phyloP scores from a whole-genome alignment of 2,113 vertebrate species.

The Elgaria multicarinata region DNA sequence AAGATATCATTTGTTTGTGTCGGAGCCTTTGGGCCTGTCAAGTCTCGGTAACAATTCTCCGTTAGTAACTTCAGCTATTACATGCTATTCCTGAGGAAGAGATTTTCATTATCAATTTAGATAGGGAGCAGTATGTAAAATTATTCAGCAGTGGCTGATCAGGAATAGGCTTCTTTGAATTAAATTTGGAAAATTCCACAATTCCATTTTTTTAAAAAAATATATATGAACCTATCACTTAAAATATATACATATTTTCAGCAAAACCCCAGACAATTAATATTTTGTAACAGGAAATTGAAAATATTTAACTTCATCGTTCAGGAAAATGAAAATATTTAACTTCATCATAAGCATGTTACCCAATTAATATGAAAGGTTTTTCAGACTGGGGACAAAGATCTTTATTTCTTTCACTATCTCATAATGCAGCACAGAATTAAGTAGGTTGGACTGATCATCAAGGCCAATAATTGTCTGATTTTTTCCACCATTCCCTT shows the following conservation, averaged over 20 bases:
- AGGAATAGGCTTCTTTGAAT: neutral
- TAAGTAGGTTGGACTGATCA: neutral
- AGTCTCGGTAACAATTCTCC: neutral
- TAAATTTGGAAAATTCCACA: neutral
- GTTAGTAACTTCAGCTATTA: slow-evolving; percentile 13
- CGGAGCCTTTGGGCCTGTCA: slow-evolving; percentile 13
- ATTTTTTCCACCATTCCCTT: neutral
- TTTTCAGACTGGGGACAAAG: neutral
- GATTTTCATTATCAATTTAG: slow-evolving; percentile 30
- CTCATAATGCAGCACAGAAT: neutral
- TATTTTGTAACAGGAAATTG: neutral
- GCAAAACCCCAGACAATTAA: neutral
- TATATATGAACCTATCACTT: neutral
- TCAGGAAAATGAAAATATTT: neutral
- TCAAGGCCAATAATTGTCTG: neutral
- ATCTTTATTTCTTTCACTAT: neutral
- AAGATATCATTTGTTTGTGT: slow-evolving; percentile 16
- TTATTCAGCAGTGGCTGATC: neutral
- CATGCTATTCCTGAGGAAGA: neutral
- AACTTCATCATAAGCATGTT: neutral
- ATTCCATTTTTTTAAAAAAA: neutral
- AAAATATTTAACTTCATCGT: too few relatives aligned
- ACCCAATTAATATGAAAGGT: neutral
- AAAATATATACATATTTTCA: neutral
- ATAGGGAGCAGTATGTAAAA: neutral